Conservation (phyloP, 2,113 vertebrate genomes). For the Mus musculus region GRCm39 chr5:27601001-27601500, state of each 20-base stretch:
- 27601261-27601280: background rate
- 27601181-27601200: background rate
- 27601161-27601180: background rate
- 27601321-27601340: background rate
- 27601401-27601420: background rate
- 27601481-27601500: background rate
- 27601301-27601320: background rate
- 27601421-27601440: background rate
- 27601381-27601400: accelerated
- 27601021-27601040: no score
- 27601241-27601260: no score
- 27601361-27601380: background rate
- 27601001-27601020: no score
- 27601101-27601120: no score
- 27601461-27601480: background rate
- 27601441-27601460: background rate
- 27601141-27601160: no score
- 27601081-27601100: no score
- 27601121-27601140: no score
- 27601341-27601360: background rate
- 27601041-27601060: no score
- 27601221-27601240: background rate
- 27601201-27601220: background rate
- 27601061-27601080: no score
- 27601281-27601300: background rate